Evolutionary conservation across 1,140 invertebrate genomes (phyloP).

Genomic region (Drosophila neocordata): DNA sequence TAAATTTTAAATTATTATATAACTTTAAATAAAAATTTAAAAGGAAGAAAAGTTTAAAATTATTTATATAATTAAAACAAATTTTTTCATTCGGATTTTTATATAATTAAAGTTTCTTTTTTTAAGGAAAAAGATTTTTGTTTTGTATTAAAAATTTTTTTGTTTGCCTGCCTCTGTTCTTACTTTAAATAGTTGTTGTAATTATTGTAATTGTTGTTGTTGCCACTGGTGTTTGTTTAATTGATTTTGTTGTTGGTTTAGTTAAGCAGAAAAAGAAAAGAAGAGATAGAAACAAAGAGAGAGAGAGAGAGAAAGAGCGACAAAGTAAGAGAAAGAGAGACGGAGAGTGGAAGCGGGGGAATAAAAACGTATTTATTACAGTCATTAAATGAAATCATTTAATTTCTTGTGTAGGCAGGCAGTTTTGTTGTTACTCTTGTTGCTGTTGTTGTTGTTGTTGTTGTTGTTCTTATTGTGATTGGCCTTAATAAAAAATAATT

Average conservation of each 20-base stretch:
- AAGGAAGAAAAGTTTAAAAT: too few species aligned
- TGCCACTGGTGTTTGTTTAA: slow-evolving; percentile 44
- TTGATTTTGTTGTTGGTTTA: slow-evolving; percentile 58
- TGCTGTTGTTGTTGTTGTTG: slow-evolving; percentile 5
- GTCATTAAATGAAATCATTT: slow-evolving; percentile 25
- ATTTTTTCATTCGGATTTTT: too few species aligned
- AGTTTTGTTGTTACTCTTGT: neutral
- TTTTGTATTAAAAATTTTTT: neutral
- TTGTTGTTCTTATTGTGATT: slow-evolving; percentile 4
- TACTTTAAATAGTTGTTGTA: neutral
- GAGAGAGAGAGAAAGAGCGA: neutral
- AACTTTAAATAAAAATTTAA: too few species aligned
- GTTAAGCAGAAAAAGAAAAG: slow-evolving; percentile 36
- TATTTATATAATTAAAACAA: too few species aligned
- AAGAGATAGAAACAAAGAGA: slow-evolving; percentile 22
- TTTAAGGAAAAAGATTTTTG: neutral
- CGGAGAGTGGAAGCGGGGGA: neutral
- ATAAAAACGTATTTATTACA: neutral
- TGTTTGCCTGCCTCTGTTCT: neutral
- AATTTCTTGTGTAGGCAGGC: slow-evolving; percentile 10
- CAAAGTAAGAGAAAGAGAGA: neutral
- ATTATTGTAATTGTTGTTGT: slow-evolving; percentile 10
- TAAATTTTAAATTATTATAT: too few species aligned
- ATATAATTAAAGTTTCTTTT: too few species aligned
- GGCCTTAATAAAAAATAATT: slow-evolving; percentile 8